These are phyloP conservation scores for Mastacembelus armatus DNA, from an alignment of 2,797 vertebrate species.

Conservation along the genomic window DNA sequence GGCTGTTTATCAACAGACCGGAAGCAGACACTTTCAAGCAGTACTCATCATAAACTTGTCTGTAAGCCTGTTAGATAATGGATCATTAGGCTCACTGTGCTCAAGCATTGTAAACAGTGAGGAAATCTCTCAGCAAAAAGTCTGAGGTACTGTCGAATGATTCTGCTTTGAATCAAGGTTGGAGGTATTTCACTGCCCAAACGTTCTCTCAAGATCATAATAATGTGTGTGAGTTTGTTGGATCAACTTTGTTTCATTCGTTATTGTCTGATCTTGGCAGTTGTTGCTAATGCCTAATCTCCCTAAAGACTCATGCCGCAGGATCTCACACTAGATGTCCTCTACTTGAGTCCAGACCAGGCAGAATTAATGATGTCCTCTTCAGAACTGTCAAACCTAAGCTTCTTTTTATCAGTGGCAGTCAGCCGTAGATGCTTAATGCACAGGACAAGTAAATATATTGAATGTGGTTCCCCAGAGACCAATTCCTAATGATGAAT, in stretches of 20 bases:
- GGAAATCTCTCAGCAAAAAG: slow-evolving; percentile 7
- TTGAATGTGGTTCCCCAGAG: neutral
- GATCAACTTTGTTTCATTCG: neutral
- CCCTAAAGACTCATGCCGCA: neutral
- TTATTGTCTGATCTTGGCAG: neutral
- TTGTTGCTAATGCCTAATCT: neutral
- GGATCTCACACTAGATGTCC: neutral
- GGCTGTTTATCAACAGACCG: slow-evolving; percentile 8
- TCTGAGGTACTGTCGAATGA: neutral
- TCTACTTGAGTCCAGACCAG: neutral
- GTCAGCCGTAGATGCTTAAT: neutral
- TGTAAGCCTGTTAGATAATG: slow-evolving; percentile 44
- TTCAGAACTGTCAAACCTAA: neutral
- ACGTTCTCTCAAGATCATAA: slow-evolving; percentile 14
- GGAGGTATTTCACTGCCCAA: neutral
- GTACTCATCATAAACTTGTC: slow-evolving; percentile 24
- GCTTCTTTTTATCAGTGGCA: neutral
- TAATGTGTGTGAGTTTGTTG: neutral
- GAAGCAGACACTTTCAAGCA: slow-evolving; percentile 21
- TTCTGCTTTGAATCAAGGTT: slow-evolving; percentile 12
- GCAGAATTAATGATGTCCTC: neutral
- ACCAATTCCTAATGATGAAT: slow-evolving; percentile 21
- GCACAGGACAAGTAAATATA: slow-evolving; percentile 5
- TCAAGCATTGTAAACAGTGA: slow-evolving; percentile 27
- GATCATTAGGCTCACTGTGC: slow-evolving; percentile 30